Evolutionary conservation across 2,113 vertebrate genomes (phyloP), one percentile per base, ranked within the genome.

Genomic region (Thalassoma bifasciatum): DNA sequence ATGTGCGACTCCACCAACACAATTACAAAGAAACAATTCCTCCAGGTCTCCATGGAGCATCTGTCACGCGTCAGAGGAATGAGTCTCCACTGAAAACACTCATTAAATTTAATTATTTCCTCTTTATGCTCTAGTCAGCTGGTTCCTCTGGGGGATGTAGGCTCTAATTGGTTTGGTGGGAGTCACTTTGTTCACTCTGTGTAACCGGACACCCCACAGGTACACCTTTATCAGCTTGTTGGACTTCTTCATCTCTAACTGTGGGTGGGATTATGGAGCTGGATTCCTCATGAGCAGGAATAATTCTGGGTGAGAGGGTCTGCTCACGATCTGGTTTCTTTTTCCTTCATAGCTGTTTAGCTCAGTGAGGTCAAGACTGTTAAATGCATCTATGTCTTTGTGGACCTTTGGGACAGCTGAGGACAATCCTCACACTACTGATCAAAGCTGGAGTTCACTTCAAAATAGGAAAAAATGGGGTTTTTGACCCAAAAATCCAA

Each of bases 21-120:
- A 68, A 67, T 81, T 68, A 66, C 56, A 74, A 42, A 40, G 6
- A 64, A 64, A 11, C 19, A 23, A 4, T 16, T 46, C 44, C 58
- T 68, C 11, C 24, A 21, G 62, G 59, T 59, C 63, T 76, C 59
- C 36, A 52, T 4, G 53, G 59, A 40, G 73, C 59, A 3, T 72
- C 71, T 72, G 72, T 22, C 19, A n/a, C 38, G 57, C 54, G 26
- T 66, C 73, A 56, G 26, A 58, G 34, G 60, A 70, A 50, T 7
- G 26, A 75, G 60, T 37, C 37, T 69, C 19, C 54, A 50, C 66
- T 53, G 53, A 68, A 75, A 62, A 19, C 66, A 38, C 14, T 77
- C 58, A 69, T 64, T 63, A 17, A 44, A 67, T 83, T 49, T 2
- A 74, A 83, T 76, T 26, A 67, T 44, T 49, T 19, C 47, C 46